Conservation (phyloP, 2,113 vertebrate genomes). For the Alligator mississippiensis region DNA sequence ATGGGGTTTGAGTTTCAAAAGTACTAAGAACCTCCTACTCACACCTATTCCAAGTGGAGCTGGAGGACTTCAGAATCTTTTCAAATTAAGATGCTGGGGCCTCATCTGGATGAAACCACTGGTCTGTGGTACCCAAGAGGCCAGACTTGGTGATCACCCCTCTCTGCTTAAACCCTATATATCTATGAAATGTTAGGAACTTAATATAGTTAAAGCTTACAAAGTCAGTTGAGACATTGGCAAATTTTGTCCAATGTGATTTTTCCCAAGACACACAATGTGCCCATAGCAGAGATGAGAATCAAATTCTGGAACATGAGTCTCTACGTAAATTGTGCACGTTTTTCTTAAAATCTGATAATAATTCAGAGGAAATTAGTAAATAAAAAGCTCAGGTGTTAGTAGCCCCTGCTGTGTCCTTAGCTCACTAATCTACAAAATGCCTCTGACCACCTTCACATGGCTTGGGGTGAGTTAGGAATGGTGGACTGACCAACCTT, state of each 20-base stretch:
- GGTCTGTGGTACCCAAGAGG: background rate
- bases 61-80: background rate
- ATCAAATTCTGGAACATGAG: background rate
- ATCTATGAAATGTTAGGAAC: background rate
- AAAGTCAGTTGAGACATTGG: background rate
- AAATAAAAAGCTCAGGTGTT: background rate
- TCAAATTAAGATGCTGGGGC: background rate
- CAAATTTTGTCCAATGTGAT: background rate
- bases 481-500: constrained; percentile 71
- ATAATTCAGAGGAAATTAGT: background rate
- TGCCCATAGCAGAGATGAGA: background rate
- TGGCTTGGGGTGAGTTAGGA: background rate
- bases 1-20: background rate
- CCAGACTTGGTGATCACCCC: background rate
- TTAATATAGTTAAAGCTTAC: background rate
- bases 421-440: background rate
- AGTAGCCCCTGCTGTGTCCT: background rate
- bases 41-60: background rate
- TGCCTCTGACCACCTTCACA: background rate
- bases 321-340: background rate
- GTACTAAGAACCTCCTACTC: background rate
- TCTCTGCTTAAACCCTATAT: background rate
- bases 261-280: background rate
- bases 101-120: background rate
- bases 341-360: background rate